Conservation (phyloP, 2,113 vertebrate genomes). For the Dromaius novaehollandiae region DNA sequence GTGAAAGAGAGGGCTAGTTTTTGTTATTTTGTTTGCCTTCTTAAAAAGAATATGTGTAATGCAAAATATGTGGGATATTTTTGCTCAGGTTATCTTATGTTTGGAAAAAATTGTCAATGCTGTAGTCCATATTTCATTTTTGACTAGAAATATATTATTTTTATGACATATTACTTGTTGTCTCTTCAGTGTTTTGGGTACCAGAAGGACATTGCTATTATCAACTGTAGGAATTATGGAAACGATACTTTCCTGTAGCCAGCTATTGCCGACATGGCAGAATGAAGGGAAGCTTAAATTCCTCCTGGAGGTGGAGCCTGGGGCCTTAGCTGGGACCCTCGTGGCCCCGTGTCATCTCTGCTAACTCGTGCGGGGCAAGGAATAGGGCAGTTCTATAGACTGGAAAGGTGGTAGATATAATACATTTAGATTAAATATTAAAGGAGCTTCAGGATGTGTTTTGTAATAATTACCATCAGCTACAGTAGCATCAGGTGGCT, state of each 20-base stretch:
- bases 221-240: neutral
- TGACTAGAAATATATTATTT: neutral
- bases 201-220: neutral
- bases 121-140: neutral
- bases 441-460: neutral
- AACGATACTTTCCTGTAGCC: neutral
- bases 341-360: neutral
- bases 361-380: neutral
- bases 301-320: neutral
- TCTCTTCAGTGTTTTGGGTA: neutral
- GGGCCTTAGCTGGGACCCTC: neutral
- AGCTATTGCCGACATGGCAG: neutral
- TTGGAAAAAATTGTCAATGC: neutral
- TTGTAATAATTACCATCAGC: neutral
- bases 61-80: neutral
- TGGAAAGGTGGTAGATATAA: neutral
- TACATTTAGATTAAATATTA: neutral
- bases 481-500: neutral
- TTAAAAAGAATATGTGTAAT: neutral
- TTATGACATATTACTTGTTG: neutral
- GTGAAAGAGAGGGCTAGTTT: neutral
- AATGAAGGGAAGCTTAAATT: neutral
- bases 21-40: neutral
- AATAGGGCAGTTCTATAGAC: neutral
- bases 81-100: neutral